A percentile compares a stretch with the other conserved stretches of the same genome.
phyloP scores from a whole-genome alignment of 1,140 invertebrate species.

The Anthonomus grandis region DNA sequence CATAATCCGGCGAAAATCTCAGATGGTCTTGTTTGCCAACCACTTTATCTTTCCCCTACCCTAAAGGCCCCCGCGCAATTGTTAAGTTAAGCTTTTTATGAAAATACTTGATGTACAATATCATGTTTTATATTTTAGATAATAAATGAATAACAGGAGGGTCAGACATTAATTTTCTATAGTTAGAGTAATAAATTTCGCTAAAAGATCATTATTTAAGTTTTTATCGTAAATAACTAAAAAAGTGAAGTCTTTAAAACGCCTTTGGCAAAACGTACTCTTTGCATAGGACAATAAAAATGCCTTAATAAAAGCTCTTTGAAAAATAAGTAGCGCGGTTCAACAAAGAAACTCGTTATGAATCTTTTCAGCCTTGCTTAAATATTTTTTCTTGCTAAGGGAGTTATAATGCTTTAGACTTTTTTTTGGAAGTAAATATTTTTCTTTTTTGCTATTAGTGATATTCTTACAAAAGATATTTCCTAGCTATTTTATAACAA shows the following conservation, averaged over 20 bases:
- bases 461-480: no score
- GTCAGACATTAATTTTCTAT: not conserved
- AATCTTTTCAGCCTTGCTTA: no score
- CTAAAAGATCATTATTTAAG: not conserved
- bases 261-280: not conserved
- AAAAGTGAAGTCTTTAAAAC: not conserved
- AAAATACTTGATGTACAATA: no score
- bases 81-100: no score
- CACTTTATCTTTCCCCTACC: constrained; percentile 5
- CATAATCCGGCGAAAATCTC: constrained; percentile 1
- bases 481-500: no score
- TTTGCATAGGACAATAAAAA: not conserved
- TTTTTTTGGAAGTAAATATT: constrained; percentile 35
- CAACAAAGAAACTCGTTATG: not conserved
- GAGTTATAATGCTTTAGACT: not conserved
- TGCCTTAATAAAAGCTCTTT: not conserved
- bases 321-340: not conserved
- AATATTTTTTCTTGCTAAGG: no score
- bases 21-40: not conserved
- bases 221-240: not conserved
- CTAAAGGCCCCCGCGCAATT: no score
- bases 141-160: no score
- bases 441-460: no score
- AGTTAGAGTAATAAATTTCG: not conserved
- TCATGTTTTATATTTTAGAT: no score